phyloP scores from a whole-genome alignment of 2,888 invertebrate genomes.

The Antitype chi region DNA sequence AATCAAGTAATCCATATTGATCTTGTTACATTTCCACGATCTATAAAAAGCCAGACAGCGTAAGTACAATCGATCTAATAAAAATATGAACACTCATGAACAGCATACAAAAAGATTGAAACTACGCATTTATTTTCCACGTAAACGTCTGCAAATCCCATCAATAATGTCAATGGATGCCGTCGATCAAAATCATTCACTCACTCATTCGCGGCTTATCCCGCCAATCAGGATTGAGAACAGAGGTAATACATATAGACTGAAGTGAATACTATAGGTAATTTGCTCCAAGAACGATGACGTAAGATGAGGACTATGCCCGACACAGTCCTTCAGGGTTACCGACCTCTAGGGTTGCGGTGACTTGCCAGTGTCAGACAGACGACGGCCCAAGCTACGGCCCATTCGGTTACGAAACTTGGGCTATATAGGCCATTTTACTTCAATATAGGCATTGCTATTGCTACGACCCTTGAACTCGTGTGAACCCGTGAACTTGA shows the following conservation, averaged over 20 bases:
- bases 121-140: constrained; percentile 52
- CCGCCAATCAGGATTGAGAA: constrained; percentile 37
- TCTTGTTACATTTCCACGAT: constrained; percentile 4
- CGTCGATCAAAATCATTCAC: constrained; percentile 60
- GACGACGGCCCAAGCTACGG: constrained; percentile 52
- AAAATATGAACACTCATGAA: constrained; percentile 39
- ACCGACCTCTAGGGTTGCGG: constrained; percentile 67
- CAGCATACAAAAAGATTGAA: constrained; percentile 42
- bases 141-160: constrained; percentile 54
- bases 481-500: constrained; percentile 54
- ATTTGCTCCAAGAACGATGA: constrained; percentile 58
- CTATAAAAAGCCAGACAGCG: constrained; percentile 27
- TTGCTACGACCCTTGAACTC: constrained; percentile 30
- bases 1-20: neutral
- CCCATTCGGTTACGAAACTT: constrained; percentile 41
- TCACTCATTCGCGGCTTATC: constrained; percentile 57
- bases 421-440: constrained; percentile 55
- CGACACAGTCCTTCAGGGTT: constrained; percentile 67
- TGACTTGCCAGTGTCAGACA: constrained; percentile 70
- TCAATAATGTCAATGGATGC: constrained; percentile 60
- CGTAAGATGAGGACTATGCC: constrained; percentile 60
- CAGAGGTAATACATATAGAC: constrained; percentile 13
- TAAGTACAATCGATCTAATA: constrained; percentile 17
- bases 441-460: constrained; percentile 27
- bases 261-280: constrained; percentile 37